A percentile compares a stretch with the other conserved stretches of the same genome.
Evolutionary conservation across 2,113 vertebrate species (phyloP).

Genomic region (Lophochroa leadbeateri): DNA sequence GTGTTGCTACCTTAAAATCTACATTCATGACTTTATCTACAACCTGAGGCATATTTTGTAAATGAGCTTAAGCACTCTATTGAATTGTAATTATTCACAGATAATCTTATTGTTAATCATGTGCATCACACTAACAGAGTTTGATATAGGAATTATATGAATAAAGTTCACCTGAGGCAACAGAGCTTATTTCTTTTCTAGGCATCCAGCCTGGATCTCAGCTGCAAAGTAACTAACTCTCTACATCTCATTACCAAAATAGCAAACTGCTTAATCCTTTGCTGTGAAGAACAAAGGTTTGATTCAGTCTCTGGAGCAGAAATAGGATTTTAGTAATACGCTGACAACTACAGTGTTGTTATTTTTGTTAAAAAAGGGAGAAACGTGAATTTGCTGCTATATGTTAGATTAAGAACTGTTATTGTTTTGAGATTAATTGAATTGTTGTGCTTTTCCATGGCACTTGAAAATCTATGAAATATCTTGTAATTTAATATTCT

Average conservation of each 20-base stretch:
- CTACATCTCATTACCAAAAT: constrained; percentile 73
- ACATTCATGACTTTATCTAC: not conserved
- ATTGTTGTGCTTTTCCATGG: constrained; percentile 55
- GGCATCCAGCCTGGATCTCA: constrained; percentile 64
- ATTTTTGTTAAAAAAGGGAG: constrained; percentile 79
- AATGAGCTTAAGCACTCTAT: constrained; percentile 48
- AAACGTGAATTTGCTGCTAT: constrained; percentile 80
- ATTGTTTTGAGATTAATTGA: constrained; percentile 74
- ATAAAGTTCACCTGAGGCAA: constrained; percentile 75
- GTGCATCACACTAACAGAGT: constrained; percentile 9
- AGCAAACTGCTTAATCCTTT: constrained; percentile 75
- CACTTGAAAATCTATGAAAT: constrained; percentile 16
- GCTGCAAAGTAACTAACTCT: constrained; percentile 72
- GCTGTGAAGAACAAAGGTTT: constrained; percentile 75
- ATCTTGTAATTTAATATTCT: constrained; percentile 46
- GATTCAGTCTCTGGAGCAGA: constrained; percentile 73
- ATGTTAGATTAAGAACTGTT: constrained; percentile 75
- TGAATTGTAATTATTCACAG: constrained; percentile 61
- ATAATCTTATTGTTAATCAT: constrained; percentile 43
- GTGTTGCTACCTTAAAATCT: constrained; percentile 20
- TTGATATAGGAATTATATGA: constrained; percentile 47
- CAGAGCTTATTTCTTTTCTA: constrained; percentile 45
- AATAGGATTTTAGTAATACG: constrained; percentile 79
- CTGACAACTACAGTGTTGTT: constrained; percentile 76
- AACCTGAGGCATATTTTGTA: constrained; percentile 28